phyloP scores from a whole-genome alignment of 2,113 vertebrate species.

The Tympanuchus pallidicinctus region DNA sequence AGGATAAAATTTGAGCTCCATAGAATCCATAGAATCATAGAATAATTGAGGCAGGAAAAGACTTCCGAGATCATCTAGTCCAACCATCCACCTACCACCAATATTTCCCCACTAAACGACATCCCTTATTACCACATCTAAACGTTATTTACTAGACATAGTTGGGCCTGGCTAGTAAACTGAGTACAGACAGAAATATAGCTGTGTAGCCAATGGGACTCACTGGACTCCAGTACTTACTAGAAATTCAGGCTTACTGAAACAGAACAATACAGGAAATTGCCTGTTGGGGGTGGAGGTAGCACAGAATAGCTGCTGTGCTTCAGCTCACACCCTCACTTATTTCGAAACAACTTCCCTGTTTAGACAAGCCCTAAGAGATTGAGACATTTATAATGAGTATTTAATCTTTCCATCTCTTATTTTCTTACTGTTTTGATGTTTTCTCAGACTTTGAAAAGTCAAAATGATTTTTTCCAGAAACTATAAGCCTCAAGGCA shows the following conservation, averaged over 20 bases:
- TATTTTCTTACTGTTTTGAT: constrained; percentile 28
- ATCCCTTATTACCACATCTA: too few species aligned
- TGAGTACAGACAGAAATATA: not conserved
- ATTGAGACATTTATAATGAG: constrained; percentile 11
- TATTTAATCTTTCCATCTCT: constrained; percentile 47
- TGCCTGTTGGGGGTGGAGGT: not conserved
- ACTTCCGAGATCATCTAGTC: too few species aligned
- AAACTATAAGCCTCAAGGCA: not conserved
- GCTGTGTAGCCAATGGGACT: not conserved
- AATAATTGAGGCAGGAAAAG: too few species aligned
- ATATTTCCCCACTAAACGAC: too few species aligned
- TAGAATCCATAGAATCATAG: too few species aligned
- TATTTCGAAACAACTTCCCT: constrained; percentile 17
- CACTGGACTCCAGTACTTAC: not conserved
- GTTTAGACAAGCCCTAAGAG: constrained; percentile 51
- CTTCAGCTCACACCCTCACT: constrained; percentile 4
- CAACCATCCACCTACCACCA: too few species aligned
- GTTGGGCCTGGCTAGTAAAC: not conserved
- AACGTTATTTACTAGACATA: too few species aligned
- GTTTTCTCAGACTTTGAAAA: constrained; percentile 48
- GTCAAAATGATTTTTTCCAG: not conserved
- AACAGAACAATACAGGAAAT: not conserved
- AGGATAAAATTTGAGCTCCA: not conserved
- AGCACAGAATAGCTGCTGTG: not conserved
- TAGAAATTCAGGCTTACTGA: not conserved